These are phyloP conservation scores for Dendroctonus ponderosae DNA, from an alignment of 1,140 invertebrate species.

Conservation along the genomic window DNA sequence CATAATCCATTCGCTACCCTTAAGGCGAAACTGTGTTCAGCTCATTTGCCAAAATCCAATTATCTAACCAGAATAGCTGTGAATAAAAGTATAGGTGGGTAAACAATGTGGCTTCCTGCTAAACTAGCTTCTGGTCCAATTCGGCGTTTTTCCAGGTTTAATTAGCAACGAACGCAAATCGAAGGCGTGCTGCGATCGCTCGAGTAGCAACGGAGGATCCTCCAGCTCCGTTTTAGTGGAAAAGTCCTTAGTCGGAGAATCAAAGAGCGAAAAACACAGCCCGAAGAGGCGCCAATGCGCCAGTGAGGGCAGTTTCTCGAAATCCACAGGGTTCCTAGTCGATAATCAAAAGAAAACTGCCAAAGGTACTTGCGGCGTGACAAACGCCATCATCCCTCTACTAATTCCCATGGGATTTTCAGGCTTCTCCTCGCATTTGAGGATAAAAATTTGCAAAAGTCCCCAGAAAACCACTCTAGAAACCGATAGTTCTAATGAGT, in stretches of 20 bases:
- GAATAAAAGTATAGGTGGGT: conserved; percentile 49
- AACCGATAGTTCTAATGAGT: conserved; percentile 58
- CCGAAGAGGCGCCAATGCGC: conserved; percentile 42
- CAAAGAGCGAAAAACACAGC: conserved; percentile 44
- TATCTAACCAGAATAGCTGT: conserved; percentile 50
- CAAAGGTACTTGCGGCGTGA: neutral
- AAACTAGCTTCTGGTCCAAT: neutral
- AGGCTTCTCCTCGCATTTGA: conserved; percentile 39
- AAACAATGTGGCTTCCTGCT: neutral
- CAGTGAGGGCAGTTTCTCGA: conserved; percentile 41
- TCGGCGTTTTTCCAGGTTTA: conserved; percentile 34
- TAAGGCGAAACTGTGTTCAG: conserved; percentile 51
- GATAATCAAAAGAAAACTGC: conserved; percentile 39
- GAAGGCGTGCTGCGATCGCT: conserved; percentile 41
- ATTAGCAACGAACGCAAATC: conserved; percentile 39
- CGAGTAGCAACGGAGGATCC: conserved; percentile 1
- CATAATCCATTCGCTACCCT: conserved; percentile 46
- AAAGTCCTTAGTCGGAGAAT: conserved; percentile 34
- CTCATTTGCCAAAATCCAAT: conserved; percentile 50
- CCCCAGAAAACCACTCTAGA: conserved; percentile 45
- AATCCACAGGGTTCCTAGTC: conserved; percentile 47
- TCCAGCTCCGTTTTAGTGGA: conserved; percentile 8
- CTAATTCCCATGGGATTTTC: conserved; percentile 1
- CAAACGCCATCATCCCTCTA: neutral
- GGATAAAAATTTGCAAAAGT: conserved; percentile 49